Evolutionary conservation across 2,797 vertebrate species (phyloP), one percentile per base, ranked within the genome.

Genomic region (Rhodeus uyekii): DNA sequence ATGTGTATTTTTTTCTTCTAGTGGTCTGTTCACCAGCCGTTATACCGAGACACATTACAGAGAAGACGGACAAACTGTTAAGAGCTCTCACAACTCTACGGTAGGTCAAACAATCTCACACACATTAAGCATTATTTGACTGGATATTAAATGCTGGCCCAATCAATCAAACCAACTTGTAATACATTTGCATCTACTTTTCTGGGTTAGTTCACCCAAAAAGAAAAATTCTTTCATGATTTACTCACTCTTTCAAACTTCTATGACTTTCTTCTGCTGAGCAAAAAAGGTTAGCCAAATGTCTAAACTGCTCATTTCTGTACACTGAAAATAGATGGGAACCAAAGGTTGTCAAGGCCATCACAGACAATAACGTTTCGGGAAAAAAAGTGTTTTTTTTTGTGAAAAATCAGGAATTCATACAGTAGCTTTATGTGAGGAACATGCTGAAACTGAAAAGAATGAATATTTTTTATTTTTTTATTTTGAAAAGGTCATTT

Each of bases 41-140:
- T 99, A 98, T 92, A 96, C 94, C 34, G 96, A 98, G 93, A 98
- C 95, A 10, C 97, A 99, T 90, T 99, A 98, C 85, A 88, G 91
- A 90, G 92, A 93, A 63, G 96, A 98, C 2, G 97, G 98, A 88
- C 93, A 92, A 2, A 90, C 91, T 1, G 93, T 97, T 92, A 94
- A 94, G 29, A 91, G 93, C 73, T 27, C 89, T 4, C 94, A 91
- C 90, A 95, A 96, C 87, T 87, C 89, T 93, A 96, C 92, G 93
- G 98, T 99, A 94, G 4, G 76, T 42, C 53, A 65, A 78, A 65
- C 22, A 77, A 10, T 64, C n/a, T 64, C 18, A 38, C 22, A 18
- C 29, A 78, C 22, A 65, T 65, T 48, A 50, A 48, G 65, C 22
- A 27, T 50, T 36, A 27, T 68, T 69, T 10, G 2, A 34, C 18